A percentile compares a stretch with the other conserved stretches of the same genome.
Conservation (phyloP, 2,113 vertebrate species). For the Lasiurus borealis region DNA sequence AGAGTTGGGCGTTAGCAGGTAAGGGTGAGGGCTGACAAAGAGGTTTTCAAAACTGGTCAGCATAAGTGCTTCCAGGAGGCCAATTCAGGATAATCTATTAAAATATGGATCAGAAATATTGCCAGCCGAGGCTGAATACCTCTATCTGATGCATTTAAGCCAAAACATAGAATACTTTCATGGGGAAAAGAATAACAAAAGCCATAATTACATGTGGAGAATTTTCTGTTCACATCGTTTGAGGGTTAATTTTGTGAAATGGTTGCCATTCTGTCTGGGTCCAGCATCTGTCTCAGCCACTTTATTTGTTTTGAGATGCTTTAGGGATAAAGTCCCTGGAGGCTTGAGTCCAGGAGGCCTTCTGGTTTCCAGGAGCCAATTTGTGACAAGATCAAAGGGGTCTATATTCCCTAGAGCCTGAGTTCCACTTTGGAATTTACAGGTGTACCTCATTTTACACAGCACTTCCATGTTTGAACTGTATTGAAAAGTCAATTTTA, state of each 20-base stretch:
- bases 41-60: slow-evolving; percentile 79
- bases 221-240: slow-evolving; percentile 68
- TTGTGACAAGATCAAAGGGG: slow-evolving; percentile 77
- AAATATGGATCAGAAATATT: slow-evolving; percentile 61
- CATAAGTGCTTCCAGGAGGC: slow-evolving; percentile 77
- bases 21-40: slow-evolving; percentile 79
- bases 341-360: slow-evolving; percentile 68
- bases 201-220: slow-evolving; percentile 62
- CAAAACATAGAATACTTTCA: slow-evolving; percentile 67
- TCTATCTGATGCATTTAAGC: slow-evolving; percentile 66
- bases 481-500: slow-evolving; percentile 42
- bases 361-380: slow-evolving; percentile 79
- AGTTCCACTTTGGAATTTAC: slow-evolving; percentile 73
- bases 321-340: slow-evolving; percentile 65
- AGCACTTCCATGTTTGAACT: slow-evolving; percentile 50
- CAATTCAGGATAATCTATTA: slow-evolving; percentile 79
- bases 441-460: slow-evolving; percentile 62
- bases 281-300: slow-evolving; percentile 68
- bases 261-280: slow-evolving; percentile 77
- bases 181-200: slow-evolving; percentile 53
- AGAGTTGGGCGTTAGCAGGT: slow-evolving; percentile 75
- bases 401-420: slow-evolving; percentile 34
- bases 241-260: slow-evolving; percentile 78
- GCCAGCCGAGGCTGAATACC: slow-evolving; percentile 64
- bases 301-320: slow-evolving; percentile 80